Evolutionary conservation across 2,888 invertebrate genomes (phyloP).

Genomic region (Mesorhabditis spiculigera): DNA sequence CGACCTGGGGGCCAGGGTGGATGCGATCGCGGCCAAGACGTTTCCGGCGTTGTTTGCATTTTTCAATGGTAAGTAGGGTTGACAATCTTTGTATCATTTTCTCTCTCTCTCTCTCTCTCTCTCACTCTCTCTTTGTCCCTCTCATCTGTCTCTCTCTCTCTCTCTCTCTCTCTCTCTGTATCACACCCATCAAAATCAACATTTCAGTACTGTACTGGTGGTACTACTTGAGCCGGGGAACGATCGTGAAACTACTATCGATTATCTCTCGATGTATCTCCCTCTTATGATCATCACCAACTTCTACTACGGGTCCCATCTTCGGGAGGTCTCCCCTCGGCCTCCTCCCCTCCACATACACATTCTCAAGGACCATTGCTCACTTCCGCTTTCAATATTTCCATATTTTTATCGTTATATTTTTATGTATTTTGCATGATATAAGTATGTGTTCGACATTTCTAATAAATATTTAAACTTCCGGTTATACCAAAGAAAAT

Average conservation of each 20-base stretch:
- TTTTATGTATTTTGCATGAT: background rate
- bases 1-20: slow-evolving; percentile 44
- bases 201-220: slow-evolving; percentile 57
- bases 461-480: too few species aligned
- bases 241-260: slow-evolving; percentile 17
- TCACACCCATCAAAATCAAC: background rate
- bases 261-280: background rate
- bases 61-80: slow-evolving; percentile 43
- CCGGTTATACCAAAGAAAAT: too few species aligned
- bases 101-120: too few species aligned
- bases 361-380: background rate
- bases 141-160: too few species aligned
- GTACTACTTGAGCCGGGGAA: slow-evolving; percentile 52
- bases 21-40: slow-evolving; percentile 52
- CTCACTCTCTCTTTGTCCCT: too few species aligned
- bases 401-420: background rate
- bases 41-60: slow-evolving; percentile 55
- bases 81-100: background rate
- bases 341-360: background rate
- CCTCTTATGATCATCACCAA: background rate
- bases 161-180: too few species aligned
- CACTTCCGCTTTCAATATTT: background rate
- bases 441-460: too few species aligned
- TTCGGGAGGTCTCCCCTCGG: background rate
- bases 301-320: background rate